phyloP scores from a whole-genome alignment of 92 coral and sea anemone genomes.

The Phymanthus crucifer region DNA sequence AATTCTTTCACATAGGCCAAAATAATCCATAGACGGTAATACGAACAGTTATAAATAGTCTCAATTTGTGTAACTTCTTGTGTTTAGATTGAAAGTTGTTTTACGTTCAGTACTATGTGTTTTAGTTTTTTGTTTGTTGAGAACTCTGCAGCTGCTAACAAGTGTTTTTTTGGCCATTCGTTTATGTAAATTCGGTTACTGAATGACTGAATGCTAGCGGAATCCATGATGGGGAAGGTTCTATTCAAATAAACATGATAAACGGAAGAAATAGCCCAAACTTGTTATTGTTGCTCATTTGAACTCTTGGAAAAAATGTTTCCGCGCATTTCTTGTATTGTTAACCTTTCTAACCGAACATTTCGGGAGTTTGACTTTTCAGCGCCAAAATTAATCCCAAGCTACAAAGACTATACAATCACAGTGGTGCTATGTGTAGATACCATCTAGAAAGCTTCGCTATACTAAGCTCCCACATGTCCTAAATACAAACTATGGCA shows the following conservation, averaged over 20 bases:
- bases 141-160: constrained; percentile 64
- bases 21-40: constrained; percentile 22
- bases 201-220: constrained; percentile 74
- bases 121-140: constrained; percentile 62
- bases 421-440: constrained; percentile 48
- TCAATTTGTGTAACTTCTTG: constrained; percentile 70
- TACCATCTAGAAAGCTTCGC: constrained; percentile 42
- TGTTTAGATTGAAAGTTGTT: constrained; percentile 82
- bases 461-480: neutral
- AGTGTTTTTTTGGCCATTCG: constrained; percentile 55
- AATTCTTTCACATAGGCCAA: constrained; percentile 59
- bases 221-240: constrained; percentile 65
- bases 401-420: constrained; percentile 6
- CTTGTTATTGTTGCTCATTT: constrained; percentile 82
- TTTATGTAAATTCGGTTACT: constrained; percentile 61
- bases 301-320: constrained; percentile 60
- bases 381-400: constrained; percentile 21
- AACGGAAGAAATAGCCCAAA: constrained; percentile 60
- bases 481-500: constrained; percentile 33
- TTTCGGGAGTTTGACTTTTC: constrained; percentile 18
- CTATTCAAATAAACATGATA: constrained; percentile 57
- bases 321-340: constrained; percentile 27
- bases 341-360: constrained; percentile 18
- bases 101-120: constrained; percentile 55
- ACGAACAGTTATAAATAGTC: constrained; percentile 46